Evolutionary conservation across 1,140 invertebrate species (phyloP).

Genomic region (Drosophila auraria): DNA sequence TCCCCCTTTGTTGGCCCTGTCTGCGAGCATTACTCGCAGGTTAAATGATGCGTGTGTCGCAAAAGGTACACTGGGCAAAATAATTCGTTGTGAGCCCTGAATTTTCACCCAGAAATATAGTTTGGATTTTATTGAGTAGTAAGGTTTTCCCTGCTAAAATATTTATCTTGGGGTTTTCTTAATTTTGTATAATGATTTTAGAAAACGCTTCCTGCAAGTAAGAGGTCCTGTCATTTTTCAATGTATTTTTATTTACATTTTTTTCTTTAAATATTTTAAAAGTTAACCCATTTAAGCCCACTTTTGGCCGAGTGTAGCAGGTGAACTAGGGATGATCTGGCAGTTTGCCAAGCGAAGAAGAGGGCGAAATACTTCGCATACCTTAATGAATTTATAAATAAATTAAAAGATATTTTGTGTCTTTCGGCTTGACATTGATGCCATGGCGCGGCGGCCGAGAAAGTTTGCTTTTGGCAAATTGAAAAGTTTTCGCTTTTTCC

Average conservation of each 20-base stretch:
- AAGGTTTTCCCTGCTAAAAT: no score
- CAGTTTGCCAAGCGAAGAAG: constrained; percentile 44
- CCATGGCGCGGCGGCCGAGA: constrained; percentile 19
- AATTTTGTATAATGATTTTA: no score
- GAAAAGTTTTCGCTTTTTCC: constrained; percentile 52
- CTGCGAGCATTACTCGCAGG: constrained; percentile 50
- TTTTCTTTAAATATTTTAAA: background rate
- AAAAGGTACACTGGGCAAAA: constrained; percentile 26
- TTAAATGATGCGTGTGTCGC: constrained; percentile 77
- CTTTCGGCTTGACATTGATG: constrained; percentile 62
- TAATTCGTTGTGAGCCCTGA: no score
- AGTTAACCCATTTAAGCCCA: no score
- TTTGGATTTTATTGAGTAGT: background rate
- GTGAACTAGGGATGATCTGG: constrained; percentile 43
- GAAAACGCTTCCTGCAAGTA: no score
- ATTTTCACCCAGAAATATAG: background rate
- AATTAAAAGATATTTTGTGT: constrained; percentile 76
- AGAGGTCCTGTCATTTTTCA: no score
- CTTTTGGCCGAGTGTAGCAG: constrained; percentile 23
- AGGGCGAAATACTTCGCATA: constrained; percentile 34
- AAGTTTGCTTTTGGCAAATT: constrained; percentile 55
- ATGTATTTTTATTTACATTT: no score
- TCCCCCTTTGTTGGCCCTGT: constrained; percentile 30
- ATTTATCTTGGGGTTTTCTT: no score
- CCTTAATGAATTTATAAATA: constrained; percentile 72